Evolutionary conservation across 2,888 invertebrate genomes (phyloP).

Genomic region (Biston stratarius): DNA sequence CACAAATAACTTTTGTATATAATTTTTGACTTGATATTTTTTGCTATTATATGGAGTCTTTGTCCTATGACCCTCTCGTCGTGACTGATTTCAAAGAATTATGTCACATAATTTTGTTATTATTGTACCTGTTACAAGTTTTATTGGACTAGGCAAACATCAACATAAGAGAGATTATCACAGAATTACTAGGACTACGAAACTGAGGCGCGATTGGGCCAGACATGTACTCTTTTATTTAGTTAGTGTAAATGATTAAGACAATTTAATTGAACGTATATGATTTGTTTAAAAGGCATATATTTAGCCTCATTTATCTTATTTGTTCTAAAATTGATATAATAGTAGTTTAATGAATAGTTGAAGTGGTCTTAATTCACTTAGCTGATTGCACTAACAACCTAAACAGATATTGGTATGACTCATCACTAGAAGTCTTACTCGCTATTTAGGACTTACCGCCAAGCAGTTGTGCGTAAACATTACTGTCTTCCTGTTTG

Average conservation of each 20-base stretch:
- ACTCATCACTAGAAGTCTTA: too few species aligned
- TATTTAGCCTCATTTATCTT: neutral
- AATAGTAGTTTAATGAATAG: neutral
- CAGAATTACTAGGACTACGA: constrained; percentile 3
- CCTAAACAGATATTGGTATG: too few species aligned
- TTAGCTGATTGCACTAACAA: too few species aligned
- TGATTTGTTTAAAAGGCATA: constrained; percentile 7
- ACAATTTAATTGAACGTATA: constrained; percentile 1
- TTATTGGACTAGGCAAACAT: constrained; percentile 38
- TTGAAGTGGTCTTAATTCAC: neutral
- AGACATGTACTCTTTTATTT: neutral
- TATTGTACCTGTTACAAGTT: constrained; percentile 27
- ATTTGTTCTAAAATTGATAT: neutral
- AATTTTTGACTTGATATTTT: neutral
- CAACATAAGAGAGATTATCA: constrained; percentile 32
- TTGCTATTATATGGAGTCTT: constrained; percentile 13
- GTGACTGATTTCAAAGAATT: constrained; percentile 26
- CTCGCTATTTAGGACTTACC: too few species aligned
- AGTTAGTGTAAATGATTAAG: constrained; percentile 6
- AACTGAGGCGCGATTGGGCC: neutral
- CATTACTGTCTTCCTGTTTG: too few species aligned
- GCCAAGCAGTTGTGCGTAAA: too few species aligned
- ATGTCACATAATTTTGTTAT: constrained; percentile 19
- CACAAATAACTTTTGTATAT: constrained; percentile 2
- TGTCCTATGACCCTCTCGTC: constrained; percentile 7